Conservation (phyloP, 2,113 vertebrate species). For the Trogon melanurus region DNA sequence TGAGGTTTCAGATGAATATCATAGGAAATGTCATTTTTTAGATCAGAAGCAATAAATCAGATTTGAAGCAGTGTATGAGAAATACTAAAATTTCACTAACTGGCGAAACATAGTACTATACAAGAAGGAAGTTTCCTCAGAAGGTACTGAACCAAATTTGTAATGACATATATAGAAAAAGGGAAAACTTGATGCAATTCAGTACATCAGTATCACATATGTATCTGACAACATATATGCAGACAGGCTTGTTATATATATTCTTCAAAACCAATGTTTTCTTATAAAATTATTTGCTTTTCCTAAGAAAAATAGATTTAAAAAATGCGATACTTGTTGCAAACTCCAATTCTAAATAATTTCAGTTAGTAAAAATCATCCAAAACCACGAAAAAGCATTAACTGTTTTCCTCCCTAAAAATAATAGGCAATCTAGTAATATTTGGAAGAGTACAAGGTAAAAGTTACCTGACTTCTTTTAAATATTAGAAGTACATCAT, state of each 20-base stretch:
- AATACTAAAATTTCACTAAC: not conserved
- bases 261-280: not conserved
- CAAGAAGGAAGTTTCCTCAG: not conserved
- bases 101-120: not conserved
- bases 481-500: not conserved
- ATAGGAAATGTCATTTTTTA: not conserved
- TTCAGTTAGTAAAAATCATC: not conserved
- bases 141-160: not conserved
- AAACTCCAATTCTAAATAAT: not conserved
- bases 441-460: not conserved
- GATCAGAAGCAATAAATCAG: not conserved
- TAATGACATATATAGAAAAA: not conserved
- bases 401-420: not conserved
- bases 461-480: not conserved
- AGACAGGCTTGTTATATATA: not conserved
- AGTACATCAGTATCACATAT: not conserved
- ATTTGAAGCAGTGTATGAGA: not conserved
- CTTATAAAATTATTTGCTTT: not conserved
- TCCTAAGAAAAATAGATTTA: not conserved
- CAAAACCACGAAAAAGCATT: not conserved
- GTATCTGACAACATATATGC: not conserved
- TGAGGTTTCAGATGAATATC: not conserved
- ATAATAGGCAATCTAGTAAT: not conserved
- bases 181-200: not conserved
- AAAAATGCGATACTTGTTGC: not conserved